Conservation (phyloP, 2,113 vertebrate genomes). For the Tachysurus fulvidraco region DNA sequence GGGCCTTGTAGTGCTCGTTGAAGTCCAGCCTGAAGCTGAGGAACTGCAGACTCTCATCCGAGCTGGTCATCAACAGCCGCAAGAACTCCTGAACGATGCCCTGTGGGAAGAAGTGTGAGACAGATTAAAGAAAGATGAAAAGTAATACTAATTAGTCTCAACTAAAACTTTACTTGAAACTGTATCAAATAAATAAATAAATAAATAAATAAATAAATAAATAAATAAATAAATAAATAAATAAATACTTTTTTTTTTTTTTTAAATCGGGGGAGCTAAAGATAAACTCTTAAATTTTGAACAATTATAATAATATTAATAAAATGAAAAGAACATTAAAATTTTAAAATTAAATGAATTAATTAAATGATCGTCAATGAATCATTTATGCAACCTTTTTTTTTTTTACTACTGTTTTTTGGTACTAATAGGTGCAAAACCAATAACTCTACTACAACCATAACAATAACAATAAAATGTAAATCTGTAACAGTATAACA, state of each 20-base stretch:
- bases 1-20: slow-evolving; percentile 90
- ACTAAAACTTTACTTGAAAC: background rate
- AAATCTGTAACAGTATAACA: too few relatives aligned
- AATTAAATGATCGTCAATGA: background rate
- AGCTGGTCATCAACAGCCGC: slow-evolving; percentile 85
- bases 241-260: too few relatives aligned
- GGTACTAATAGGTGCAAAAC: background rate
- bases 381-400: background rate
- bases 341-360: too few relatives aligned
- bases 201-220: background rate
- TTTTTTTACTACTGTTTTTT: background rate
- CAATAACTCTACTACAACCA: background rate
- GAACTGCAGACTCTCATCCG: slow-evolving; percentile 91
- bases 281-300: background rate
- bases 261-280: background rate
- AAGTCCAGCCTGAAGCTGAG: slow-evolving; percentile 97
- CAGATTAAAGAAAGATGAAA: background rate
- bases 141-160: background rate
- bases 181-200: background rate
- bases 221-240: too few relatives aligned
- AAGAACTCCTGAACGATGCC: slow-evolving; percentile 95
- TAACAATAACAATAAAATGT: background rate
- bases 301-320: background rate
- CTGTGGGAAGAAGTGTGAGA: slow-evolving; percentile 63
- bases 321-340: background rate